Evolutionary conservation across 2,888 invertebrate genomes (phyloP), one percentile per base, ranked within the genome.

Genomic region (Himalopsyche kuldschensis): DNA sequence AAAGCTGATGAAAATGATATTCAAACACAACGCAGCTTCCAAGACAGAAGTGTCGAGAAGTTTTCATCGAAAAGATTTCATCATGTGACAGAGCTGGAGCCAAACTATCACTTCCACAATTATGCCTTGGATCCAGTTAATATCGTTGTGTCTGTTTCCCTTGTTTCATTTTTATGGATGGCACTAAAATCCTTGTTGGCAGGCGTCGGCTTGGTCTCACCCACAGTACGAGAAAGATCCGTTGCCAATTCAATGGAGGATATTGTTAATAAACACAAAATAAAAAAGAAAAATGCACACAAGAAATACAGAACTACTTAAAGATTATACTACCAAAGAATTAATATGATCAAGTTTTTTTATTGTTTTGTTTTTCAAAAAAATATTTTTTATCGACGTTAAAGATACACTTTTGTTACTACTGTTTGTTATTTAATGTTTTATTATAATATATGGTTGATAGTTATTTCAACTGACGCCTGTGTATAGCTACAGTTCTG

Each of bases 51-150:
- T 8, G 48, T 48, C 20, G 30, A 82, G 8, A 41, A 79, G 35
- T 32, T 30, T 20, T 46, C 20, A 27, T 35, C 46, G 24, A 82
- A 79, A 78, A 76, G 81, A 48, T 84, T 78, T 79, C 84, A 79
- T 35, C 79, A 84, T 79, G 48, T 41, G 27, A 17, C 75, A 4
- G 79, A 55, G 27, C 35, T 78, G 6, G 63, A 81, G 15, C 35
- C 86, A 6, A 80, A 77, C 32, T 91, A 91, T 85, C 91, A 92
- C 86, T 92, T 92, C 84, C 91, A 92, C 87, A 91, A 91, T 1
- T 91, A 92, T 80, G 91, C 91, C n/a, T 91, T 92, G 84, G 92
- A 92, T 88, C 92, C 92, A 10, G 88, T 92, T 78, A 92, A 92
- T 86, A 91, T 92, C 32, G 89, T 92, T 1, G 90, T 92, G 0